Percentiles rank a stretch among this genome's conserved stretches.
phyloP scores from a whole-genome alignment of 2,888 invertebrate species.

The Eristalis intricaria region DNA sequence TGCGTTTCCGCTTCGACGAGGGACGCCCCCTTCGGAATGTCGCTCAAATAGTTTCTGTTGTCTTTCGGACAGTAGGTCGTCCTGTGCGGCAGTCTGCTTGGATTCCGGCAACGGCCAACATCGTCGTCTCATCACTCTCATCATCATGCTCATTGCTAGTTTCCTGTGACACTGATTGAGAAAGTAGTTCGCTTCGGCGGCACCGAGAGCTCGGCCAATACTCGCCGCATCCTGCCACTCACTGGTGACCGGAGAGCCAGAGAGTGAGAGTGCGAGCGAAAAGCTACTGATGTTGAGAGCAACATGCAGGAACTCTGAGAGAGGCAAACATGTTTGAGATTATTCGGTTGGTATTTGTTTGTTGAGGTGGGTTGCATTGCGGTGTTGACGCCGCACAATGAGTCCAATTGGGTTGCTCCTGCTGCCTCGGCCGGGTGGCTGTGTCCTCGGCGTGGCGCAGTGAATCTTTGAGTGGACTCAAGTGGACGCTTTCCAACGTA shows the following conservation, averaged over 20 bases:
- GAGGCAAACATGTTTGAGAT: conserved; percentile 45
- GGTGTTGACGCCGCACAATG: background rate
- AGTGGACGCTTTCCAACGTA: background rate
- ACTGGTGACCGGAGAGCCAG: background rate
- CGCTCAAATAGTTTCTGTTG: conserved; percentile 65
- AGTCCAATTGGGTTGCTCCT: conserved; percentile 1
- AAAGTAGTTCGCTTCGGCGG: conserved; percentile 46
- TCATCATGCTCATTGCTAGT: conserved; percentile 27
- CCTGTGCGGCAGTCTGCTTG: background rate
- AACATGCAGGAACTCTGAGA: conserved; percentile 10
- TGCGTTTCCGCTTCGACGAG: conserved; percentile 15
- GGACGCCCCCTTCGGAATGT: conserved; percentile 55
- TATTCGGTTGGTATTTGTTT: background rate
- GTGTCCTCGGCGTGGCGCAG: background rate
- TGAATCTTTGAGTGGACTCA: background rate
- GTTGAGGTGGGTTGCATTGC: conserved; percentile 14
- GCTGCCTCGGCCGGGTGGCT: background rate
- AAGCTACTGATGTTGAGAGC: conserved; percentile 21
- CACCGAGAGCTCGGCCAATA: background rate
- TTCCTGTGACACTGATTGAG: conserved; percentile 60
- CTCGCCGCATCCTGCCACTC: background rate
- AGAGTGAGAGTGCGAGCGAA: background rate
- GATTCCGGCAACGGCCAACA: background rate
- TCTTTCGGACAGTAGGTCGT: conserved; percentile 29
- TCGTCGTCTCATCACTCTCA: conserved; percentile 26